These are phyloP conservation scores for Phengaris alcon DNA, from an alignment of 2,888 invertebrate species.

Conservation along the genomic window DNA sequence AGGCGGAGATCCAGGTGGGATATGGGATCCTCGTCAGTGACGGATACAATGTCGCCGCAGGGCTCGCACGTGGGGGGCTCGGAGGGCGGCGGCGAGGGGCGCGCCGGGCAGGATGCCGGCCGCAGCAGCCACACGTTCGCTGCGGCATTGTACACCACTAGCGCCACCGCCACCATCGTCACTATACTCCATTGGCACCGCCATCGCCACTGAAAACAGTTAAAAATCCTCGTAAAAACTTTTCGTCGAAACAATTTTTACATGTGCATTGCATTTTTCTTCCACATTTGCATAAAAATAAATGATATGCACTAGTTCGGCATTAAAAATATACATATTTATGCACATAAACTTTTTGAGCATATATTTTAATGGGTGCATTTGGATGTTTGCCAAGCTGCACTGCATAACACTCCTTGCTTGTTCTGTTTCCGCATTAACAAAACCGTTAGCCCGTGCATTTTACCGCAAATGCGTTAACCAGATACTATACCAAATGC, in stretches of 20 bases:
- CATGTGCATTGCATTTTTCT: background rate
- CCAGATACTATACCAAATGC: background rate
- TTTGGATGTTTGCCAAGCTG: constrained; percentile 17
- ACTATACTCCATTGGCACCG: constrained; percentile 85
- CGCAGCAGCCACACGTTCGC: constrained; percentile 68
- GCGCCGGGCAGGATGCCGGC: constrained; percentile 53
- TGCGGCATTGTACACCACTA: constrained; percentile 79
- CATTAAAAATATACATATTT: constrained; percentile 18
- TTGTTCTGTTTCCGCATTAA: constrained; percentile 11
- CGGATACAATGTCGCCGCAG: constrained; percentile 56
- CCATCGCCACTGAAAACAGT: constrained; percentile 64
- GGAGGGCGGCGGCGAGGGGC: constrained; percentile 46
- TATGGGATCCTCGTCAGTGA: constrained; percentile 70
- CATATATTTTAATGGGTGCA: constrained; percentile 18
- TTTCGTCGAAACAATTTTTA: background rate
- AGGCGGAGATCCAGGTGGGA: constrained; percentile 81
- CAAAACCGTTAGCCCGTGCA: constrained; percentile 10
- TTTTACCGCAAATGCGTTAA: constrained; percentile 18
- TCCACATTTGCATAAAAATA: constrained; percentile 13
- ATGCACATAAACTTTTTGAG: constrained; percentile 15
- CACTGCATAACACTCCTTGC: constrained; percentile 8
- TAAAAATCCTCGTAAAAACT: background rate
- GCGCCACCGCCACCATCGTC: constrained; percentile 80
- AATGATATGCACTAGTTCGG: background rate
- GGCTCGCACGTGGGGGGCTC: constrained; percentile 63